These are phyloP conservation scores for Coenobita brevimanus DNA, from an alignment of 1,140 invertebrate genomes.

Conservation along the genomic window DNA sequence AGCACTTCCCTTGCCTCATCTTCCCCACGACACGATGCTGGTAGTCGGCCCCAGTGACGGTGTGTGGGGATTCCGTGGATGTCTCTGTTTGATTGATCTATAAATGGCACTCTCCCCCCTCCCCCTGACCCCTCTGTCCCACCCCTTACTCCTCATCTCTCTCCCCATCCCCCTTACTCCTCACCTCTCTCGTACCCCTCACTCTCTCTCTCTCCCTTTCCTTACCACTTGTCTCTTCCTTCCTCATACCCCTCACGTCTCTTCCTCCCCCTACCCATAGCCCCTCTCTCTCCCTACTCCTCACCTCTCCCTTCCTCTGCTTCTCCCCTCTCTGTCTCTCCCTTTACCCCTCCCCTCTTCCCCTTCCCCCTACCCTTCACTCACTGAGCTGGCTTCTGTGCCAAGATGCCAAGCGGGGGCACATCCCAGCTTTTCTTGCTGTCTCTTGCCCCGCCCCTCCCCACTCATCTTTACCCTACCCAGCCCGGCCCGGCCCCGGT, in stretches of 20 bases:
- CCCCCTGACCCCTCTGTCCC: neutral
- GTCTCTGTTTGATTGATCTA: too few relatives aligned
- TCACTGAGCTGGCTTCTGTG: neutral
- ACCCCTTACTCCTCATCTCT: neutral
- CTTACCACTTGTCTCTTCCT: neutral
- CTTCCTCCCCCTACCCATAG: neutral
- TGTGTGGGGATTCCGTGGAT: too few relatives aligned
- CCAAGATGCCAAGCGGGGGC: constrained; percentile 43
- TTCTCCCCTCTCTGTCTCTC: too few relatives aligned
- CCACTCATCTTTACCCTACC: too few relatives aligned
- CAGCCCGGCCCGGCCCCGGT: too few relatives aligned
- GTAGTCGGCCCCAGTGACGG: neutral
- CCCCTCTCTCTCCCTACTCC: too few relatives aligned
- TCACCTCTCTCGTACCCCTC: too few relatives aligned
- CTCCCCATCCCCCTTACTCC: too few relatives aligned
- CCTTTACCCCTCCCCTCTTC: too few relatives aligned
- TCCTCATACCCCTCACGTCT: neutral
- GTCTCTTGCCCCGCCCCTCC: neutral
- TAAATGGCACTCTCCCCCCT: neutral
- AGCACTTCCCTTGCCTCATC: neutral
- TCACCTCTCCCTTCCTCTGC: too few relatives aligned
- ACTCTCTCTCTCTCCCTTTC: neutral
- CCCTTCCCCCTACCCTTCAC: neutral
- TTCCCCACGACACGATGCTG: neutral
- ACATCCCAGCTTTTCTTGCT: neutral